Percentiles rank a stretch among this genome's conserved stretches.
These are phyloP conservation scores for Aplochiton taeniatus DNA, from an alignment of 2,797 vertebrate species.

Conservation along the genomic window DNA sequence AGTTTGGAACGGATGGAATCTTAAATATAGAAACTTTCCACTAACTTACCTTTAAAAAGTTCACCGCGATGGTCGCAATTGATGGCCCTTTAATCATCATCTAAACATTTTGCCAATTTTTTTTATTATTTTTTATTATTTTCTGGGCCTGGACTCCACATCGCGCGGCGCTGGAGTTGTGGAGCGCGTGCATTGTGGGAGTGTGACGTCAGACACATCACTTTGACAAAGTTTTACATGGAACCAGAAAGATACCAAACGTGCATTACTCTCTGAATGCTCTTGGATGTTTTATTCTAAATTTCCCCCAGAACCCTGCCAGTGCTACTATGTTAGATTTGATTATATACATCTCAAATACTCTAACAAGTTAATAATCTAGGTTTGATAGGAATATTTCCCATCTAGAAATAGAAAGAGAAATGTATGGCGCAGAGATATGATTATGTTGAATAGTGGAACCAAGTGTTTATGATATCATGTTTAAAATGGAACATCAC, in stretches of 20 bases:
- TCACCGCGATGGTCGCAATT: slow-evolving; percentile 4
- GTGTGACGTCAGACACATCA: slow-evolving; percentile 77
- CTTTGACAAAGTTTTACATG: slow-evolving; percentile 56
- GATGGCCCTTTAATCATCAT: slow-evolving; percentile 38
- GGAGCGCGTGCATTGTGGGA: slow-evolving; percentile 93
- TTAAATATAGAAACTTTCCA: neutral
- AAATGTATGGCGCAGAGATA: too few relatives aligned
- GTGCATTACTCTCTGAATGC: too few relatives aligned
- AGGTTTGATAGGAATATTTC: too few relatives aligned
- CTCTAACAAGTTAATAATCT: too few relatives aligned
- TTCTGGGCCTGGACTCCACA: slow-evolving; percentile 77
- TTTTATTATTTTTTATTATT: slow-evolving; percentile 67
- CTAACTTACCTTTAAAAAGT: slow-evolving; percentile 53
- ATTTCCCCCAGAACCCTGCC: too few relatives aligned
- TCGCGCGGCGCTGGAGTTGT: slow-evolving; percentile 77
- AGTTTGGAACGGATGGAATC: slow-evolving; percentile 1
- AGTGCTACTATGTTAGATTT: too few relatives aligned
- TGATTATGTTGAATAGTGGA: too few relatives aligned
- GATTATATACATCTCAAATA: too few relatives aligned
- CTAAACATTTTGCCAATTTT: slow-evolving; percentile 50
- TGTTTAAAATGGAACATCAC: too few relatives aligned
- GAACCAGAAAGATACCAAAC: neutral
- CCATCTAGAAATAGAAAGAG: too few relatives aligned
- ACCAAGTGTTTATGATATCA: too few relatives aligned
- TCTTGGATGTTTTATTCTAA: too few relatives aligned